Evolutionary conservation across 2,888 invertebrate genomes (phyloP).

Genomic region (Epicampocera succincta): DNA sequence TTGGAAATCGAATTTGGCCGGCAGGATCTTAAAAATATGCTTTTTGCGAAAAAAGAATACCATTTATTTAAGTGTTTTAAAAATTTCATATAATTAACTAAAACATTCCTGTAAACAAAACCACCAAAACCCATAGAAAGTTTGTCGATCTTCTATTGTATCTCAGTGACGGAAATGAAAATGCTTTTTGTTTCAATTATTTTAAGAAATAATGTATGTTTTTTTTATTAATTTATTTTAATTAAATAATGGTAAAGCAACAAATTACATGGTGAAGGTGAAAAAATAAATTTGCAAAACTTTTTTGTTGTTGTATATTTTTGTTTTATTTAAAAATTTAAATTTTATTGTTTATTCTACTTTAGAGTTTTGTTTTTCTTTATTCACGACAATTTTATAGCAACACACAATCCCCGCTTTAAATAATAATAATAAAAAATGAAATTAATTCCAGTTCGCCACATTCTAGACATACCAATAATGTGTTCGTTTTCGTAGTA

Average conservation of each 20-base stretch:
- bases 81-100: too few species aligned
- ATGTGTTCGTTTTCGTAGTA: constrained; percentile 43
- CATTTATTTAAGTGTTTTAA: too few species aligned
- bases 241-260: constrained; percentile 52
- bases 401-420: constrained; percentile 65
- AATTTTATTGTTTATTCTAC: constrained; percentile 63
- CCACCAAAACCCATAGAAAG: too few species aligned
- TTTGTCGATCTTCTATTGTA: too few species aligned
- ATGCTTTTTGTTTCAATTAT: constrained; percentile 1
- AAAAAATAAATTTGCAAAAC: constrained; percentile 68
- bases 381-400: constrained; percentile 63
- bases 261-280: constrained; percentile 66
- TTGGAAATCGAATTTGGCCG: too few species aligned
- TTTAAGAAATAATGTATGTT: constrained; percentile 38
- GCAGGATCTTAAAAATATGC: too few species aligned
- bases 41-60: too few species aligned
- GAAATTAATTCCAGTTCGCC: constrained; percentile 33
- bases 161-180: constrained; percentile 9
- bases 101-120: too few species aligned
- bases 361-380: constrained; percentile 38
- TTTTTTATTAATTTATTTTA: constrained; percentile 40
- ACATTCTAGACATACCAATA: constrained; percentile 37
- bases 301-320: constrained; percentile 66
- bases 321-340: constrained; percentile 60
- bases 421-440: constrained; percentile 34